A percentile compares a stretch with the other conserved stretches of the same genome.
These are phyloP conservation scores for Eucidaris tribuloides DNA, from an alignment of 35 echinoderm and acorn worm genomes.

Conservation along the genomic window DNA sequence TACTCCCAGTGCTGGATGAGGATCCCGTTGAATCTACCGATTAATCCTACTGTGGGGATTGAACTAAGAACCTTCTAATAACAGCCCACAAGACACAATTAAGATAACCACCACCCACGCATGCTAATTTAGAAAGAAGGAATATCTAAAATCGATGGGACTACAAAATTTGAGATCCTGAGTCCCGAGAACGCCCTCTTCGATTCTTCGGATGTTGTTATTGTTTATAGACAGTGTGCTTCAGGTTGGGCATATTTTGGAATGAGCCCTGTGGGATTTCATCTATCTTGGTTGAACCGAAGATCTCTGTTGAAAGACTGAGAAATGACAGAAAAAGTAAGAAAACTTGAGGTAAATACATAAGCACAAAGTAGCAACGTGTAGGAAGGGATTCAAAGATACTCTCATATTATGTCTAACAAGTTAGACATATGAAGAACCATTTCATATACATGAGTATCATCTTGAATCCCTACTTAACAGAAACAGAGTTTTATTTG, in stretches of 20 bases:
- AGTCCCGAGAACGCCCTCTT: conserved; percentile 86
- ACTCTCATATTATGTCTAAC: not conserved
- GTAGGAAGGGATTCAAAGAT: too few species aligned
- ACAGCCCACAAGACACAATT: not conserved
- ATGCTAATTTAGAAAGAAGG: not conserved
- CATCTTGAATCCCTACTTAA: not conserved
- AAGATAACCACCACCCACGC: not conserved
- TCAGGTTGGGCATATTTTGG: conserved; percentile 69
- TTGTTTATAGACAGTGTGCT: conserved; percentile 92
- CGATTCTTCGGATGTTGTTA: conserved; percentile 78
- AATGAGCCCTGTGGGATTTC: conserved; percentile 75
- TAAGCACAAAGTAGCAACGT: too few species aligned
- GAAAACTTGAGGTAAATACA: too few species aligned
- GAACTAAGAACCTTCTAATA: too few species aligned
- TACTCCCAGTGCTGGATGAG: not conserved
- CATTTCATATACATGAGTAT: not conserved
- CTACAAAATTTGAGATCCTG: conserved; percentile 85
- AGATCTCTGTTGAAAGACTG: conserved; percentile 92
- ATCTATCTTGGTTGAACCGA: conserved; percentile 82
- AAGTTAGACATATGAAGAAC: not conserved
- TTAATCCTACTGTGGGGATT: not conserved
- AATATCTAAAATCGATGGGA: conserved; percentile 18
- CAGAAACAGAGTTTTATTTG: not conserved
- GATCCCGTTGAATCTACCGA: not conserved
- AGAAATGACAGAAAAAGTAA: conserved; percentile 36